Conservation (phyloP, 1,140 invertebrate species). For the Campoletis sonorensis region DNA sequence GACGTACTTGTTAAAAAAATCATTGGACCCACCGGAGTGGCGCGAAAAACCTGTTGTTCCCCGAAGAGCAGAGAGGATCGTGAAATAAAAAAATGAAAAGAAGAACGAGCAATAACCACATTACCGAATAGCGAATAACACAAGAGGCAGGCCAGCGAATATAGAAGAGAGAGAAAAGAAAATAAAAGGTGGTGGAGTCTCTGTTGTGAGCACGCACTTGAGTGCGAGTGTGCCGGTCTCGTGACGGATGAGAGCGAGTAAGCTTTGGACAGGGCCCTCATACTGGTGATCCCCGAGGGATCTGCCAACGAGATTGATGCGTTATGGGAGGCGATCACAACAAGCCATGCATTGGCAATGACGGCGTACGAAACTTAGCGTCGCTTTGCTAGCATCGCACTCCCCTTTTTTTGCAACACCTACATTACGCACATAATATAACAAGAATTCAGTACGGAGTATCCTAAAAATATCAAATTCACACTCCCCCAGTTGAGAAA, state of each 20-base stretch:
- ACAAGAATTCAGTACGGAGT: not conserved
- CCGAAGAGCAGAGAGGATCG: not conserved
- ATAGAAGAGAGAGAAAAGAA: constrained; percentile 8
- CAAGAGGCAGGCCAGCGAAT: not conserved
- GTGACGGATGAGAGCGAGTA: constrained; percentile 61
- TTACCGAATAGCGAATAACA: not conserved
- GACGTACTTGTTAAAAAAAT: constrained; percentile 18
- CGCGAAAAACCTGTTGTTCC: constrained; percentile 22
- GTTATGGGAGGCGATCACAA: constrained; percentile 66
- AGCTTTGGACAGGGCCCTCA: constrained; percentile 56
- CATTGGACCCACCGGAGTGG: not conserved
- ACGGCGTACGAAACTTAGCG: constrained; percentile 51
- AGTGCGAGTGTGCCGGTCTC: constrained; percentile 19
- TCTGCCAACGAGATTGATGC: constrained; percentile 61
- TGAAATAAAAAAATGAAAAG: not conserved
- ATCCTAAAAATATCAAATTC: not conserved
- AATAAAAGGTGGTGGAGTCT: not conserved
- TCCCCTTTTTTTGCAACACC: not conserved
- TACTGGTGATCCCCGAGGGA: constrained; percentile 50
- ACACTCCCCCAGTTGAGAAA: not conserved
- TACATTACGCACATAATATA: constrained; percentile 10
- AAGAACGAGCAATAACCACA: constrained; percentile 23
- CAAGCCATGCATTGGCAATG: constrained; percentile 65
- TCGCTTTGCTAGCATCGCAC: constrained; percentile 39
- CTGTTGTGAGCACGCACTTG: constrained; percentile 32